phyloP scores from a whole-genome alignment of 1,140 invertebrate species.

The Daktulosphaira vitifoliae region DNA sequence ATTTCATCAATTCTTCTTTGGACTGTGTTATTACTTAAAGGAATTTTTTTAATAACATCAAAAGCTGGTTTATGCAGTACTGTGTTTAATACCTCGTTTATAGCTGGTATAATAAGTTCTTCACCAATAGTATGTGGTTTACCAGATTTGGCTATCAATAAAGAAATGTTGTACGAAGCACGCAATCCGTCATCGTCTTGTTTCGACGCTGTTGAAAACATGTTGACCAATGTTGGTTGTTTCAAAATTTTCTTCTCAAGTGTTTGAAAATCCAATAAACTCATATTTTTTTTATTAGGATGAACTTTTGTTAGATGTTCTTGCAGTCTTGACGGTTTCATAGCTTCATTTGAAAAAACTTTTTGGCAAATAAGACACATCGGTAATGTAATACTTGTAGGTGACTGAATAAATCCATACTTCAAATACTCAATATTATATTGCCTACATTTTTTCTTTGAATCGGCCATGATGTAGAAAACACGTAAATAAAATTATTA shows the following conservation, averaged over 20 bases:
- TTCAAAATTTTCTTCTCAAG: slow-evolving; percentile 5
- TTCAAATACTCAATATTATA: slow-evolving; percentile 40
- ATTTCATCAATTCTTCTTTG: neutral
- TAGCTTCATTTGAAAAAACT: neutral
- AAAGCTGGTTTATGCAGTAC: slow-evolving; percentile 39
- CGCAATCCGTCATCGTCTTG: slow-evolving; percentile 36
- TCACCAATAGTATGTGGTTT: slow-evolving; percentile 43
- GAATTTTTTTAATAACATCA: no score
- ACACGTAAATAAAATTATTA: no score
- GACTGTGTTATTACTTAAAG: slow-evolving; percentile 2
- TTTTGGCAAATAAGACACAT: neutral
- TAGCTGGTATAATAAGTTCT: slow-evolving; percentile 41
- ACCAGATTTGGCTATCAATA: slow-evolving; percentile 41
- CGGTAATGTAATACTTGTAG: neutral
- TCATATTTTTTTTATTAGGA: slow-evolving; percentile 14
- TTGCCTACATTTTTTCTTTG: no score
- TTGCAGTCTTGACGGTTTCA: neutral
- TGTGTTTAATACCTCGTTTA: slow-evolving; percentile 38
- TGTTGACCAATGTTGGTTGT: neutral
- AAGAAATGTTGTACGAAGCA: slow-evolving; percentile 39
- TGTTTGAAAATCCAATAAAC: slow-evolving; percentile 11
- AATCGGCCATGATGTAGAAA: neutral
- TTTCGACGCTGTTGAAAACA: neutral
- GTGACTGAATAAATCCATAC: slow-evolving; percentile 32
- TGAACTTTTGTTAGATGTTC: slow-evolving; percentile 17